These are phyloP conservation scores for Pholis gunnellus DNA, from an alignment of 2,113 vertebrate species.

Conservation along the genomic window DNA sequence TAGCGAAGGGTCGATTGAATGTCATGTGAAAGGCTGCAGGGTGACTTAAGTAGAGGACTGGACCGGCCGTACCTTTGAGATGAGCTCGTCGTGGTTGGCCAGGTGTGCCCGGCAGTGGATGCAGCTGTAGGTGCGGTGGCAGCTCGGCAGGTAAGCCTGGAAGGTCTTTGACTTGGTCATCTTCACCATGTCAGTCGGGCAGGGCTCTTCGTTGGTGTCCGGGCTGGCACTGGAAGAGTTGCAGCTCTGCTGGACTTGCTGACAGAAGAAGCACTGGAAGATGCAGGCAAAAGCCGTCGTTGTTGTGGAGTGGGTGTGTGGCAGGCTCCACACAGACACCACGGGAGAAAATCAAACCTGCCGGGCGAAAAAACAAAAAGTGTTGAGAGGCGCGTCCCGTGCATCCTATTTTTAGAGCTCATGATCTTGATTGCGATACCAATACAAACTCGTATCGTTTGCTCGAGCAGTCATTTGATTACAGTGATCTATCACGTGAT, in stretches of 20 bases:
- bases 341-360: slow-evolving; percentile 91
- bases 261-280: slow-evolving; percentile 96
- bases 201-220: slow-evolving; percentile 88
- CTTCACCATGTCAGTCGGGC: slow-evolving; percentile 95
- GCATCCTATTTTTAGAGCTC: slow-evolving; percentile 43
- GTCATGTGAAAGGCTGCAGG: not conserved
- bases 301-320: slow-evolving; percentile 92
- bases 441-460: slow-evolving; percentile 29
- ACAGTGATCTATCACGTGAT: slow-evolving; percentile 42
- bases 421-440: slow-evolving; percentile 50
- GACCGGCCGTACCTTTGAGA: slow-evolving; percentile 83
- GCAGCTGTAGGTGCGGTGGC: slow-evolving; percentile 98
- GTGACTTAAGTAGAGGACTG: not conserved
- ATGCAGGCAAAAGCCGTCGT: slow-evolving; percentile 97
- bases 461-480: slow-evolving; percentile 53
- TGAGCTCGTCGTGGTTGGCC: slow-evolving; percentile 98
- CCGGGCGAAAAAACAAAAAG: not conserved
- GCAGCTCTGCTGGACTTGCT: slow-evolving; percentile 93
- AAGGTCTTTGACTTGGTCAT: slow-evolving; percentile 99
- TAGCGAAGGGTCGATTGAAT: not conserved
- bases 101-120: slow-evolving; percentile 99
- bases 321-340: slow-evolving; percentile 93
- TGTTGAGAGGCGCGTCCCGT: slow-evolving; percentile 24
- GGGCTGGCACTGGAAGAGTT: slow-evolving; percentile 90
- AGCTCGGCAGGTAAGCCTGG: slow-evolving; percentile 97